Evolutionary conservation across 1,140 invertebrate species (phyloP), one percentile per base, ranked within the genome.

Genomic region (Thaumatotibia leucotreta): DNA sequence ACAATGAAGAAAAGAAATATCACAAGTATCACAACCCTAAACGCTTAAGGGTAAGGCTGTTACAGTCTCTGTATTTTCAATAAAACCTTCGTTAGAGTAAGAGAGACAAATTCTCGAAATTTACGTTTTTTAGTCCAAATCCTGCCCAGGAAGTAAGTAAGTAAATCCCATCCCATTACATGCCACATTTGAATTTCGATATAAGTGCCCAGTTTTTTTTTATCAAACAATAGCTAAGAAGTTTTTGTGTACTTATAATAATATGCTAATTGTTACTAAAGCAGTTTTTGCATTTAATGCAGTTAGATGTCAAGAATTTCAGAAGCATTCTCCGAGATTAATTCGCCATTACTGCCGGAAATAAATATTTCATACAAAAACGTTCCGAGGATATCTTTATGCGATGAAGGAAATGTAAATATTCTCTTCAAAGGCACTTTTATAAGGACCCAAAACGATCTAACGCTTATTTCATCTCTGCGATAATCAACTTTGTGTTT

Each of bases 341-440:
- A 82, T 82, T 74, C 61, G 32, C 75, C 73, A 77, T 82, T 79
- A 82, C 73, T 66, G 63, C 11, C 66, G 32, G 54, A 70, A 79
- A 79, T 73, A 76, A 77, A 79, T 79, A 79, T 81, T 77, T 81
- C 72, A 72, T 71, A 74, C 74, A 75, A 69, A 75, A 67, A n/a
- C 22, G 22, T 24, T 27, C 23, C 50, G 50, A 54, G 49, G 4
- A 39, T 17, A 39, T 39, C 35, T 39, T 39, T 39, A 17, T 39
- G 35, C 35, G 35, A 39, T 39, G 35, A 39, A 39, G n/a, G 35
- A 39, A 39, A 39, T 39, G 35, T 39, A 39, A 39, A 39, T 39
- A 39, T 39, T 39, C 35, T n/a, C 5, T 39, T 39, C 11, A 39
- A 35, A 39, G 11, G n/a, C 11, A 39, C 11, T 39, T 39, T 39